Base-by-base conservation (phyloP, 2,113 vertebrate species). In the Xerus inauris region DNA sequence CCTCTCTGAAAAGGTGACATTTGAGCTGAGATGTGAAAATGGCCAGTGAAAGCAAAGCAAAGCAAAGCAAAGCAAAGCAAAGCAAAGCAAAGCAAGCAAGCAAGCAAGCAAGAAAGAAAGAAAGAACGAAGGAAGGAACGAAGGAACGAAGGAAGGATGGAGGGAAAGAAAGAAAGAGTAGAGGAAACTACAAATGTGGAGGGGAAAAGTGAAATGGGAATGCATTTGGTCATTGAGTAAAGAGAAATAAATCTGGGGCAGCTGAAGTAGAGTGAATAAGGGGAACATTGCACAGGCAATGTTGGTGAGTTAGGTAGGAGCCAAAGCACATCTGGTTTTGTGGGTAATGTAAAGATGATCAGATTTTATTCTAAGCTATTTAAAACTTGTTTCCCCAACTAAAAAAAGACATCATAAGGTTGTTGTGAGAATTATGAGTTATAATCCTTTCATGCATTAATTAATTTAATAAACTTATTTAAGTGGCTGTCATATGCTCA, bases 291-390 rank as follows among this genome's bases (percentile, higher is more conserved):
- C 11, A 13, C 0, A 71, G 35, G 47, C 6, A 1, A 20, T 28
- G 3, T 28, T n/a, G 51, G 49, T 64, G 54, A 67, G 49, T 30
- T 16, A 72, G n/a, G 19, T 16, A 35, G 47, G 22, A 14, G 28
- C 13, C 51, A 54, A 47, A 6, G 59, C 59, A 51, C 16, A 16
- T 10, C 19, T 71, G 40, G 26, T 6, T 72, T 62, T n/a, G 45
- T 57, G 16, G 75, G 32, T 45, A n/a, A 35, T 5, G 6, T 20
- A 28, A 79, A 80, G 45, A 77, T 9, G 3, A 5, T 71, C 62
- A 77, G n/a, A 73, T n/a, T 81, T 80, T 67, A 89, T 79, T 51
- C 17, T 51, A 71, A 81, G 32, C 28, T n/a, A 49, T 81, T 51
- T n/a, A 72, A 77, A 42, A 51, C n/a, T 38, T 38, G 42, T 69